These are phyloP conservation scores for Phasianus colchicus DNA, from an alignment of 2,113 vertebrate species.

Conservation along the genomic window DNA sequence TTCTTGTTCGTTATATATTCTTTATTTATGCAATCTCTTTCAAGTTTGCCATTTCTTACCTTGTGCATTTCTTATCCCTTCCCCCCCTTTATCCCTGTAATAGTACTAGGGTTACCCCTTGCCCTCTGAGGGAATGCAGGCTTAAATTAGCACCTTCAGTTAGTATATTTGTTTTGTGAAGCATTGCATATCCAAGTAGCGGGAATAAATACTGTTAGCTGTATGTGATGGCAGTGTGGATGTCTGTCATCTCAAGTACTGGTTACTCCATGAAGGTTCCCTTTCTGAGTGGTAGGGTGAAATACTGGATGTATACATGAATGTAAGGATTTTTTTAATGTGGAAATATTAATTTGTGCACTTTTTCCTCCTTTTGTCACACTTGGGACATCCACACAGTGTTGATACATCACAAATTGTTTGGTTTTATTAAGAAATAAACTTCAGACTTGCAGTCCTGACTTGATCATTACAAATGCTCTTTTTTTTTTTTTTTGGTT, in stretches of 20 bases:
- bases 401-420: background rate
- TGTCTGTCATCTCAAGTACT: background rate
- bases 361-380: background rate
- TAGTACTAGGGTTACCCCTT: background rate
- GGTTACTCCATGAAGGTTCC: background rate
- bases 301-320: background rate
- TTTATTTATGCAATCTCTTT: background rate
- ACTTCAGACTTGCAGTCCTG: background rate
- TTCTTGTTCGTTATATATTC: background rate
- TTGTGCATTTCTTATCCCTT: background rate
- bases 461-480: background rate
- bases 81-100: background rate
- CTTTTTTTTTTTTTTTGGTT: constrained; percentile 18
- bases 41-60: background rate
- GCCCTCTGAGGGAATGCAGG: background rate
- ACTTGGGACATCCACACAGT: no score
- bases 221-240: background rate
- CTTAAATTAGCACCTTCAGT: background rate
- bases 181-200: no score
- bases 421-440: background rate
- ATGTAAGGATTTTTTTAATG: background rate
- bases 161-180: no score
- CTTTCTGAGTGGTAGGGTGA: background rate
- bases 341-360: background rate
- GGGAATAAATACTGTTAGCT: background rate